These are phyloP conservation scores for Charina bottae DNA, from an alignment of 2,113 vertebrate species.

Conservation along the genomic window DNA sequence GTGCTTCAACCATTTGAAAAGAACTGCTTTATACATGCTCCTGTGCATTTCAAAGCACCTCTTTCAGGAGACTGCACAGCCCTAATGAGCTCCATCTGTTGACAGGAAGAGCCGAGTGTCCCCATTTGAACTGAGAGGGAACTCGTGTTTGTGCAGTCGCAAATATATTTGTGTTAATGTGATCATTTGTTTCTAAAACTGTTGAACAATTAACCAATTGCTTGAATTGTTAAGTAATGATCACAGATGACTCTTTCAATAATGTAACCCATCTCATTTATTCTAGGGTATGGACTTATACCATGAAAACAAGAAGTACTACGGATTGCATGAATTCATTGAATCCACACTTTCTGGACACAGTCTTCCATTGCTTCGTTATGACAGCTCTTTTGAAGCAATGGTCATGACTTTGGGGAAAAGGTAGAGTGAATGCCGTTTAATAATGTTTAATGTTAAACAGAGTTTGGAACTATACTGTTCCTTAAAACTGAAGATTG, in stretches of 20 bases:
- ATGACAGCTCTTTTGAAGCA: slow-evolving; percentile 94
- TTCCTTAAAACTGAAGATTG: not conserved
- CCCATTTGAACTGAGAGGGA: not conserved
- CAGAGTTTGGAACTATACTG: not conserved
- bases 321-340: slow-evolving; percentile 91
- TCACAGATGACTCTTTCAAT: not conserved
- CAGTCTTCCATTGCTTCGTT: slow-evolving; percentile 89
- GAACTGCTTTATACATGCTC: not conserved
- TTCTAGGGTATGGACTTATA: slow-evolving; percentile 89
- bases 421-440: slow-evolving; percentile 72
- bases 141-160: not conserved
- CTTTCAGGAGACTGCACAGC: not conserved
- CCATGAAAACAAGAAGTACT: slow-evolving; percentile 90
- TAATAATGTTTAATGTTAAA: not conserved
- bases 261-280: slow-evolving; percentile 27
- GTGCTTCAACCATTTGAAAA: not conserved
- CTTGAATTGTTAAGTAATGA: not conserved
- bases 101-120: not conserved
- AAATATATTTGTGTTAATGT: not conserved
- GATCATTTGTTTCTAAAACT: not conserved
- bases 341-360: slow-evolving; percentile 90
- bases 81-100: not conserved
- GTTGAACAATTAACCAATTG: not conserved
- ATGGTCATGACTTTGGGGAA: slow-evolving; percentile 92
- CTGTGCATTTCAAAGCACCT: not conserved